Evolutionary conservation across 2,888 invertebrate genomes (phyloP), one percentile per base, ranked within the genome.

Genomic region (Acanthosoma haemorrhoidale): DNA sequence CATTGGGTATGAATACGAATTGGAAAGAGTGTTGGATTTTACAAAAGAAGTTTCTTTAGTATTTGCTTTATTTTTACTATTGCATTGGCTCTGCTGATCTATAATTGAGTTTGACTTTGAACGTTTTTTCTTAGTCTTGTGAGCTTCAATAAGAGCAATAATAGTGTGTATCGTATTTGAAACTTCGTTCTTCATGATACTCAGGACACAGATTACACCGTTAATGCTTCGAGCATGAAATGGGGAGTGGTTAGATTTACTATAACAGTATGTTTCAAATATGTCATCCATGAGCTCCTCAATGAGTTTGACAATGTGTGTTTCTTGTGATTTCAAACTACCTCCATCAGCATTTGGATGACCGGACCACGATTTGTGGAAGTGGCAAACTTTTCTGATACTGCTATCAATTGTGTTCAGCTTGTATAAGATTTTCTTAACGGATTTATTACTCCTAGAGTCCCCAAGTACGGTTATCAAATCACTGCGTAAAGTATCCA

Each of bases 231-330:
- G 18, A 25, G 39, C 64, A 4, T 43, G 39, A n/a, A 21, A 60
- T 6, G 32, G 13, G 11, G 16, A 18, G 13, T 38, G 29, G 9
- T 39, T 6, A 15, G 15, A 3, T 9, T 6, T 43, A 15, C 16
- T 64, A 16, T n/a, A 29, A 16, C 38, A 16, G 11, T 38, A 43
- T 3, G 64, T 25, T n/a, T 64, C 38, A 11, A 43, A 64, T 25
- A 64, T 29, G 16, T 64, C 43, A 13, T 64, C 64, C 39, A 64
- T 64, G 1, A 64, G 39, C 31, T 64, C 64, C 16, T 64, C 64
- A 31, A 64, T 64, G 16, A 64, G 16, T 9, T 25, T 18, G 31
- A 43, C 11, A 4, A 64, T 43, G 15, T 29, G 29, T 15, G 39
- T 64, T 25, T 64, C 64, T 8, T 31, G 18, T 29, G 15, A 5